phyloP scores from a whole-genome alignment of 2,888 invertebrate genomes.

The Epistrophella euchroma region DNA sequence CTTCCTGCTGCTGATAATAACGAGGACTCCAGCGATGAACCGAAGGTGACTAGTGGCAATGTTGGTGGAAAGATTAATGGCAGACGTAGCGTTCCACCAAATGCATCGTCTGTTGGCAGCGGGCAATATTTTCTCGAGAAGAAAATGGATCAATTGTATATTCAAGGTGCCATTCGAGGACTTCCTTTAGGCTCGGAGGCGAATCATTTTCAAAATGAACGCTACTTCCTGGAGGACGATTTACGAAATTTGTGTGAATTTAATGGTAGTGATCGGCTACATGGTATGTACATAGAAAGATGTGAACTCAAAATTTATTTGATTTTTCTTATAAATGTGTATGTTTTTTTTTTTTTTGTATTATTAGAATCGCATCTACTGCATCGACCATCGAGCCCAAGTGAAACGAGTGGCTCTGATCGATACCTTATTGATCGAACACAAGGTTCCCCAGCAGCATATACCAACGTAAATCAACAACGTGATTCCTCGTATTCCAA shows the following conservation, averaged over 20 bases:
- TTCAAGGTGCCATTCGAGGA: slow-evolving; percentile 82
- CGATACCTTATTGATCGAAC: slow-evolving; percentile 82
- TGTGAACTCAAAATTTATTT: neutral
- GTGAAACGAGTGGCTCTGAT: slow-evolving; percentile 84
- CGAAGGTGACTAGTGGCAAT: slow-evolving; percentile 74
- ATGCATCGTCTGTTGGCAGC: slow-evolving; percentile 77
- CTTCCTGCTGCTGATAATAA: slow-evolving; percentile 80
- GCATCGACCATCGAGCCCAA: slow-evolving; percentile 82
- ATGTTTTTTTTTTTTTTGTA: neutral
- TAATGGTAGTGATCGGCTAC: slow-evolving; percentile 80
- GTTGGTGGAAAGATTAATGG: slow-evolving; percentile 78
- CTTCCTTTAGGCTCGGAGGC: slow-evolving; percentile 82
- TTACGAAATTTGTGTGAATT: slow-evolving; percentile 79
- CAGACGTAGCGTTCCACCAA: slow-evolving; percentile 81
- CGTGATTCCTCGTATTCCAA: slow-evolving; percentile 78
- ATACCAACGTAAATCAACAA: slow-evolving; percentile 78
- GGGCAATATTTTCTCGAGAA: slow-evolving; percentile 83
- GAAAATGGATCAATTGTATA: slow-evolving; percentile 83
- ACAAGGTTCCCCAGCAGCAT: slow-evolving; percentile 82
- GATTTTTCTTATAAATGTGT: neutral
- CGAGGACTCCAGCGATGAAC: slow-evolving; percentile 81
- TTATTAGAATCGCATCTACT: slow-evolving; percentile 80
- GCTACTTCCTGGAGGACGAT: slow-evolving; percentile 82
- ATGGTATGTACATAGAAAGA: slow-evolving; percentile 77
- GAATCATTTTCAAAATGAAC: slow-evolving; percentile 83